Evolutionary conservation across 1,140 invertebrate genomes (phyloP).

Genomic region (Lycorma delicatula): DNA sequence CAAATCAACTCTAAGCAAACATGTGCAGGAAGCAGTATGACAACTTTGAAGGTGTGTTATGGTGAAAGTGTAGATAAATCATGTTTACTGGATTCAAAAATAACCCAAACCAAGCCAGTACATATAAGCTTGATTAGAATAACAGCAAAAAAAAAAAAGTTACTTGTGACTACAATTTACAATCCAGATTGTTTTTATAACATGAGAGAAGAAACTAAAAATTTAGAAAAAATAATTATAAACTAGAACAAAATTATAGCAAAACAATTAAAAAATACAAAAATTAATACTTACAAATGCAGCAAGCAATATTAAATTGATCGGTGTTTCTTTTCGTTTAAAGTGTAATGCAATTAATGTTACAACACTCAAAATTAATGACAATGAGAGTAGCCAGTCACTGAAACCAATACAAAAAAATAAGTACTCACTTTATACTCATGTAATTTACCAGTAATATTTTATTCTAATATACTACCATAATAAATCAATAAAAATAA

Average conservation of each 20-base stretch:
- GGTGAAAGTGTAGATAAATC: too few relatives aligned
- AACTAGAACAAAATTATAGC: background rate
- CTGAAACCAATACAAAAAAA: constrained; percentile 43
- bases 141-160: too few relatives aligned
- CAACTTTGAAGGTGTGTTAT: too few relatives aligned
- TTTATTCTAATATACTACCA: too few relatives aligned
- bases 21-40: too few relatives aligned
- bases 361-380: constrained; percentile 48
- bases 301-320: constrained; percentile 55
- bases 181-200: background rate
- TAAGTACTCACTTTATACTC: too few relatives aligned
- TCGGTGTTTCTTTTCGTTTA: constrained; percentile 54
- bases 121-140: too few relatives aligned
- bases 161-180: background rate
- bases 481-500: too few relatives aligned
- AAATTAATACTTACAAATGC: constrained; percentile 52
- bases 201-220: background rate
- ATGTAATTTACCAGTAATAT: too few relatives aligned
- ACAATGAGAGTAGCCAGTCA: constrained; percentile 51
- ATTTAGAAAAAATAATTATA: background rate
- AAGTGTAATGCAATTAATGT: constrained; percentile 51
- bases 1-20: too few relatives aligned
- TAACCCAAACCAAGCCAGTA: too few relatives aligned
- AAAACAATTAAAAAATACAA: constrained; percentile 2
- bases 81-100: too few relatives aligned